Conservation (phyloP, 2,888 invertebrate species). For the Trissonchulus sp. region DNA sequence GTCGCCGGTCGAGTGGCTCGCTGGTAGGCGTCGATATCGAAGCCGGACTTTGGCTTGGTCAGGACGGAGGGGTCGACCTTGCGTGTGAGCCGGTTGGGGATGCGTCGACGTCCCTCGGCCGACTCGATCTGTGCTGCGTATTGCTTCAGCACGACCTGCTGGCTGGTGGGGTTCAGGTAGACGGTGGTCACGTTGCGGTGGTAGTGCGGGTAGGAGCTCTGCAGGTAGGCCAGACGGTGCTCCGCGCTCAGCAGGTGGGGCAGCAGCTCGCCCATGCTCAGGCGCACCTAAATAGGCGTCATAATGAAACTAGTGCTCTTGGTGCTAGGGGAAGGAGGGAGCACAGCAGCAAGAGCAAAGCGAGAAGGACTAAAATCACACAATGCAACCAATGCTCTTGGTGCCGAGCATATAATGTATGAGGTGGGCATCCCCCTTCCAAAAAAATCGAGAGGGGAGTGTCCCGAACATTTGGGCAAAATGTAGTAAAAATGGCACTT, state of each 20-base stretch:
- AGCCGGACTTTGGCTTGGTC: not conserved
- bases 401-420: no score
- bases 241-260: not conserved
- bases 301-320: no score
- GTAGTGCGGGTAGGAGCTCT: not conserved
- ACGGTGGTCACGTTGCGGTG: not conserved
- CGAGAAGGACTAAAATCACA: no score
- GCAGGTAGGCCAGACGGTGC: slow-evolving; percentile 3
- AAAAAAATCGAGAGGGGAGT: no score
- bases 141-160: slow-evolving; percentile 11
- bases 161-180: not conserved
- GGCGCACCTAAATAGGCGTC: no score
- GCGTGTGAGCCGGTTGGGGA: not conserved
- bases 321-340: no score
- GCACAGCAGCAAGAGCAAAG: no score
- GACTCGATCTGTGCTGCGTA: slow-evolving; percentile 14
- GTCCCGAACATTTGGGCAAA: no score
- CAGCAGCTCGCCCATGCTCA: no score
- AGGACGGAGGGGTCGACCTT: not conserved
- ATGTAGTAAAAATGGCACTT: no score
- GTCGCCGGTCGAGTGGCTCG: not conserved
- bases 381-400: no score
- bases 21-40: not conserved
- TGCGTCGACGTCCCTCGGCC: not conserved
- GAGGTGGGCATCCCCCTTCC: no score